Evolutionary conservation across 2,113 vertebrate genomes (phyloP), one percentile per base, ranked within the genome.

Genomic region (Planiliza haematocheilus): DNA sequence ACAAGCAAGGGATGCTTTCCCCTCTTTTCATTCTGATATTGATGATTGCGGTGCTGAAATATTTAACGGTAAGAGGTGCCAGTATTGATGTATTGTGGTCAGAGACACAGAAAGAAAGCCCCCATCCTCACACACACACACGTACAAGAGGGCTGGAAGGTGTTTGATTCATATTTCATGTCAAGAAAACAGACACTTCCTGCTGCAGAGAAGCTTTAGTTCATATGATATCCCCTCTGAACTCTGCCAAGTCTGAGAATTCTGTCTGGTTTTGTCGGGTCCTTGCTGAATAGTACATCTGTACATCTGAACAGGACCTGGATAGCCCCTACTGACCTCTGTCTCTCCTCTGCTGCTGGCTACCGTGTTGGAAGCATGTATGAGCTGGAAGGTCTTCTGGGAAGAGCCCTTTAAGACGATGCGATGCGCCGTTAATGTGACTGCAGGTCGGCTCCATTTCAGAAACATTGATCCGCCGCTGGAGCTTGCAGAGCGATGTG

Each of bases 321-420:
- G 55, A 10, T 8, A 7, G 30, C 10, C 43, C 20, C 42, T 83
- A 81, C 64, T 88, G 89, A 93, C 91, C 91, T 86, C 80, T 82
- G 86, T 78, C 79, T 92, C 84, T 86, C 84, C 89, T 89, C 3
- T 30, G n/a, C 77, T 65, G 53, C 62, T 34, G 37, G 58, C 71
- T 57, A 57, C 56, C 68, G 69, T 76, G 75, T 78, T 77, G 63
- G 45, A 73, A 70, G 64, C 53, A 43, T 67, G 80, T 77, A 55
- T 86, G 82, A 83, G 89, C 76, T 52, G 76, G 61, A 84, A 55
- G 69, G 81, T 79, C 84, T 93, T 91, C 88, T 91, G 91, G 91
- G 91, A 94, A 93, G 89, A 80, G 61, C 66, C 83, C 88, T 86
- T 92, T 84, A 91, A 88, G 86, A 90, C 86, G 92, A 90, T 82